Evolutionary conservation across 2,888 invertebrate species (phyloP), one percentile per base, ranked within the genome.

Genomic region (Resseliella maxima): DNA sequence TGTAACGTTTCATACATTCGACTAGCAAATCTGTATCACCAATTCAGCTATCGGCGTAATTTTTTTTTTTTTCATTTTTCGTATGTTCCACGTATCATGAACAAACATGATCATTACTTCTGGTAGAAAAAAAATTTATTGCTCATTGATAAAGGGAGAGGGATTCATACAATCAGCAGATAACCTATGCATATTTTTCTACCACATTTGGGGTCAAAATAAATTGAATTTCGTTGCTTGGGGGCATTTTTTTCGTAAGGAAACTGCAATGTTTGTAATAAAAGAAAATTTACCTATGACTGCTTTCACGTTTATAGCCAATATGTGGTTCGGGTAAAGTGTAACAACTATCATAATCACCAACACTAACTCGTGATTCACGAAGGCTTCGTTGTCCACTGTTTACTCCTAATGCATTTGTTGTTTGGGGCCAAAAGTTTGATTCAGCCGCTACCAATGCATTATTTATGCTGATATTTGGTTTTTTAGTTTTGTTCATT

Each of bases 271-370:
- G 18, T 50, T 18, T 18, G 46, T 6, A 50, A 18, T 5, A 50
- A 89, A 89, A 6, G 88, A 87, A n/a, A 88, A 50, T 35, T 86
- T 86, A 86, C 86, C 86, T 72, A 41, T 86, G 86, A 0, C 72
- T n/a, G 64, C 27, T 86, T 59, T 86, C 46, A 27, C 86, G 86
- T 45, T 86, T 86, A 35, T 81, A 81, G 1, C 81, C 45, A 27
- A 18, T 27, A 81, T 64, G 24, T 2, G 45, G 36, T 31, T 86
- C 86, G 18, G 45, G 24, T 86, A 35, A 45, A 85, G 41, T 85
- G 81, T 86, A 35, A 35, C 72, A 86, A 81, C 86, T 81, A 86
- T 86, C 86, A 41, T 81, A 45, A 18, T 86, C 86, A 38, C 31
- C 36, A 45, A 81, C 86, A 45, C 81, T 86, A 15, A 45, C 31